Evolutionary conservation across 2,888 invertebrate species (phyloP).

Genomic region (Caenorhabditis sp.): DNA sequence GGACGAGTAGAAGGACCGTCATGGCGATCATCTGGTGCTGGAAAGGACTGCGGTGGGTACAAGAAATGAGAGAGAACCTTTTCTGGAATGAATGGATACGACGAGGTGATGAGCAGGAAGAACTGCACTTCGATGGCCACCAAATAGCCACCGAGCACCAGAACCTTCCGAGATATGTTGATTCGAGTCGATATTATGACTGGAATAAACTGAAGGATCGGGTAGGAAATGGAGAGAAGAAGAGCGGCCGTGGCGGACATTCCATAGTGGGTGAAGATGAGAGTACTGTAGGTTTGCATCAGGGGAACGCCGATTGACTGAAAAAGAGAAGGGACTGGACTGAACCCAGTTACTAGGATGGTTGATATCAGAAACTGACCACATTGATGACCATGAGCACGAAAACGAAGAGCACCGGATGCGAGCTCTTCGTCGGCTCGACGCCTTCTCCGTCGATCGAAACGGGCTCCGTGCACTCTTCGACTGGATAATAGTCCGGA

Average conservation of each 20-base stretch:
- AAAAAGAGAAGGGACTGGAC: too few relatives aligned
- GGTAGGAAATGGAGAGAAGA: constrained; percentile 40
- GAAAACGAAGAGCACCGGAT: constrained; percentile 45
- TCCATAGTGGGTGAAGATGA: constrained; percentile 40
- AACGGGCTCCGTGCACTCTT: constrained; percentile 17
- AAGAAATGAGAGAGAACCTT: constrained; percentile 4
- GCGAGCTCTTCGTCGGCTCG: constrained; percentile 31
- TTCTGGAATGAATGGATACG: constrained; percentile 52
- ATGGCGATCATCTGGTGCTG: constrained; percentile 56
- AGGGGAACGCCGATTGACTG: constrained; percentile 68
- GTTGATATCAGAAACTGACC: too few relatives aligned
- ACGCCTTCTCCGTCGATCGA: constrained; percentile 8
- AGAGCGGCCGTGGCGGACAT: constrained; percentile 8
- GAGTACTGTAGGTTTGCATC: constrained; percentile 61
- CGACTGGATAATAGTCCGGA: constrained; percentile 33
- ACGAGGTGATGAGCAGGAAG: constrained; percentile 54
- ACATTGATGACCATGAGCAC: constrained; percentile 53
- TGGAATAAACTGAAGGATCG: constrained; percentile 44
- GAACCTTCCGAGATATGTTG: constrained; percentile 24
- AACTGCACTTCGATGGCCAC: constrained; percentile 53
- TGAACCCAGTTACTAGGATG: too few relatives aligned
- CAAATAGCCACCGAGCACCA: constrained; percentile 61
- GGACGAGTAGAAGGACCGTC: constrained; percentile 51
- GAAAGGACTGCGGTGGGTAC: background rate
- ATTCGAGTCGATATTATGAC: constrained; percentile 34